Percentiles rank a stretch among this genome's conserved stretches.
Evolutionary conservation across 1,140 invertebrate genomes (phyloP).

Genomic region (Anastatus disparis): DNA sequence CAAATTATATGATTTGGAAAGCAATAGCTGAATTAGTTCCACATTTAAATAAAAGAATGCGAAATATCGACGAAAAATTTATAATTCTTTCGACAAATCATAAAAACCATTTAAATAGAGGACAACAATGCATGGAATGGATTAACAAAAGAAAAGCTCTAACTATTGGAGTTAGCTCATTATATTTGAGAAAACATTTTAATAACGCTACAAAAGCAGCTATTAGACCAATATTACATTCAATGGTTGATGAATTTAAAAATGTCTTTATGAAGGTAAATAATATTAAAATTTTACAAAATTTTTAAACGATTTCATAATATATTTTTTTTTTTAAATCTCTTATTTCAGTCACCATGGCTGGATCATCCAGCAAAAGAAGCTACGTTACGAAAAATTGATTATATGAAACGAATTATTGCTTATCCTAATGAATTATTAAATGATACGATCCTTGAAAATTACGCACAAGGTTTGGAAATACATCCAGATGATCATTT

Average conservation of each 20-base stretch:
- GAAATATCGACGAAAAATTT: background rate
- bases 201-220: background rate
- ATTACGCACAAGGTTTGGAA: background rate
- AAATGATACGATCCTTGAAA: background rate
- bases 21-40: background rate
- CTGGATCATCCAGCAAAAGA: background rate
- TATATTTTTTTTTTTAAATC: no score
- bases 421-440: background rate
- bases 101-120: background rate
- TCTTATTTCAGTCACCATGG: background rate
- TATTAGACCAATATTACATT: background rate
- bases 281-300: no score
- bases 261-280: background rate
- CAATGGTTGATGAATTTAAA: background rate
- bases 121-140: background rate
- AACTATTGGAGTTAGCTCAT: background rate
- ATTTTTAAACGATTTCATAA: no score
- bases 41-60: background rate
- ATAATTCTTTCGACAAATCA: background rate
- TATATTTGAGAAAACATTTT: conserved; percentile 9
- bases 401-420: background rate
- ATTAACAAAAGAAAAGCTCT: background rate
- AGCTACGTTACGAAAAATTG: background rate
- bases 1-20: background rate
- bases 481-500: background rate